Percentiles rank a stretch among this genome's conserved stretches.
phyloP scores from a whole-genome alignment of 2,888 invertebrate species.

The Polyommatus iphigenia region DNA sequence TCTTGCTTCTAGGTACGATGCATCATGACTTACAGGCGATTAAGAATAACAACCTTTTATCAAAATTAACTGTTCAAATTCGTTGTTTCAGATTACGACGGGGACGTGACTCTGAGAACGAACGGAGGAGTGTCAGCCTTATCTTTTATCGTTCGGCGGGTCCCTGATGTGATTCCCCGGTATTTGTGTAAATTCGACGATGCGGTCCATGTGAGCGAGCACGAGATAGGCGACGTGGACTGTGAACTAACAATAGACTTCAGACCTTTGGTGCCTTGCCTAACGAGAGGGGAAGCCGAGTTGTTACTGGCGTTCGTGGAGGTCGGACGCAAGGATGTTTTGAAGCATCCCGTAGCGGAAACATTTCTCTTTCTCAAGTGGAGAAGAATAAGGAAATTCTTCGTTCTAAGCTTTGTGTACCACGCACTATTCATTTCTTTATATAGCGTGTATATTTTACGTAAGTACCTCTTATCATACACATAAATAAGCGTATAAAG shows the following conservation, averaged over 20 bases:
- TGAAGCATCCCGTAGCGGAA: constrained; percentile 92
- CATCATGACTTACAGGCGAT: background rate
- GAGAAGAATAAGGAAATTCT: constrained; percentile 90
- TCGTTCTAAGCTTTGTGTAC: constrained; percentile 87
- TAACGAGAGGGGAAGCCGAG: constrained; percentile 84
- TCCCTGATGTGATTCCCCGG: constrained; percentile 89
- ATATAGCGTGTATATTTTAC: constrained; percentile 86
- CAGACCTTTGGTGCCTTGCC: constrained; percentile 81
- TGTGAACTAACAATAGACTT: constrained; percentile 86
- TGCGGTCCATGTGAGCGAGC: constrained; percentile 88
- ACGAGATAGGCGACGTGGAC: constrained; percentile 92
- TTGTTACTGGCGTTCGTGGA: constrained; percentile 86
- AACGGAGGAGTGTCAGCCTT: constrained; percentile 90
- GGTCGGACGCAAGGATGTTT: constrained; percentile 87
- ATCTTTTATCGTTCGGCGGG: constrained; percentile 90
- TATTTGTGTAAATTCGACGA: constrained; percentile 86
- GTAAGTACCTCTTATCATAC: constrained; percentile 61
- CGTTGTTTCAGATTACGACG: constrained; percentile 82
- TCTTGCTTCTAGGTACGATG: constrained; percentile 81
- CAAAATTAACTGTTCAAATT: background rate
- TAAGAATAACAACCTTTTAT: background rate
- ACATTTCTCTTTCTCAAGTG: constrained; percentile 92
- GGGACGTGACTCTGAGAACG: constrained; percentile 89
- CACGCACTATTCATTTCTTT: constrained; percentile 87
- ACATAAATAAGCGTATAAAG: background rate